phyloP scores from a whole-genome alignment of 2,797 vertebrate species.

The Prunella strophiata region DNA sequence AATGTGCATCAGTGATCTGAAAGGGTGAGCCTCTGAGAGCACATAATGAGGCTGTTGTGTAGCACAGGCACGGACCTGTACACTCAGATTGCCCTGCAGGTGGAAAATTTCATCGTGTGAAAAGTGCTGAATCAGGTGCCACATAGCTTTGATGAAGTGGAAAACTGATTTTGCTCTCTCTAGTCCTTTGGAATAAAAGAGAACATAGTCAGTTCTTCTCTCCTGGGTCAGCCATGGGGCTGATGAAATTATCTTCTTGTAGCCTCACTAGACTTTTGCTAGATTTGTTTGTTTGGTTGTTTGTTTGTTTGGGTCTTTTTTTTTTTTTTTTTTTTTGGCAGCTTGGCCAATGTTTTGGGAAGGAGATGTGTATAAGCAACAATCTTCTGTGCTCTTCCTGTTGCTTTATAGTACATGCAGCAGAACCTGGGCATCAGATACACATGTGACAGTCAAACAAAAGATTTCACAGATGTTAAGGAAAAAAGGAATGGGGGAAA shows the following conservation, averaged over 20 bases:
- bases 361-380: neutral
- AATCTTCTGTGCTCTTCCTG: neutral
- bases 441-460: neutral
- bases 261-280: neutral
- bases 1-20: neutral
- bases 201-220: neutral
- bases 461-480: slow-evolving; percentile 6
- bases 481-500: neutral
- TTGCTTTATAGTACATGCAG: neutral
- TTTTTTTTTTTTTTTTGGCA: neutral
- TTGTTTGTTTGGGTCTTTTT: neutral
- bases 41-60: neutral
- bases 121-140: neutral
- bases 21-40: neutral
- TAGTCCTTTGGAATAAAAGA: neutral
- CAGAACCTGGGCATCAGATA: neutral
- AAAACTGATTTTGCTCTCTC: neutral
- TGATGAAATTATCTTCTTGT: neutral
- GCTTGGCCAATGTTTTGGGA: neutral
- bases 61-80: neutral
- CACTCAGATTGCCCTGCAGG: neutral
- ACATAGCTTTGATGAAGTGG: neutral
- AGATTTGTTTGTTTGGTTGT: neutral
- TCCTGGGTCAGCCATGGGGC: neutral
- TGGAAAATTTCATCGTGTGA: neutral